Conservation (phyloP, 2,888 invertebrate species). For the Campoplex nolae region DNA sequence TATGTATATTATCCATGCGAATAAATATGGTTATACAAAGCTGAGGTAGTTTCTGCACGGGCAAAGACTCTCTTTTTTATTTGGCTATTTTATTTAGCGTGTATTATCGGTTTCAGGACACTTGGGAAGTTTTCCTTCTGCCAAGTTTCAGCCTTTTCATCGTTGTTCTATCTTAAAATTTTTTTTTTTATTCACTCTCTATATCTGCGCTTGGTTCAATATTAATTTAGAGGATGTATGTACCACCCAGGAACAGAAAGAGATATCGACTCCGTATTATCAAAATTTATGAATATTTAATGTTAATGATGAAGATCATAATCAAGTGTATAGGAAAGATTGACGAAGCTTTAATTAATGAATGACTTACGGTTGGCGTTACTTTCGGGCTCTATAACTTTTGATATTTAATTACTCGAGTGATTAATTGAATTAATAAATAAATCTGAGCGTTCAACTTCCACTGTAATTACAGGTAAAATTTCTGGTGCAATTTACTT, state of each 20-base stretch:
- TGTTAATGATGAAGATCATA: slow-evolving; percentile 28
- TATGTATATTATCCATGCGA: neutral
- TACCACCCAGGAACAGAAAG: slow-evolving; percentile 13
- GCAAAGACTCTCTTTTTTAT: slow-evolving; percentile 6
- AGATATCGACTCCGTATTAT: slow-evolving; percentile 20
- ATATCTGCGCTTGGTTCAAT: slow-evolving; percentile 22
- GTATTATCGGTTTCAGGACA: slow-evolving; percentile 36
- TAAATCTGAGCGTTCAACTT: neutral
- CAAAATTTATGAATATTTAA: slow-evolving; percentile 17
- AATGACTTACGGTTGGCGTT: slow-evolving; percentile 21
- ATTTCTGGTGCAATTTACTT: slow-evolving; percentile 15
- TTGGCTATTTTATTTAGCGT: slow-evolving; percentile 46
- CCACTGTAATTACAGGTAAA: neutral
- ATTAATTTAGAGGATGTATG: slow-evolving; percentile 48
- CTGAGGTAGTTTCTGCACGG: neutral
- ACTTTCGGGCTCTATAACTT: neutral
- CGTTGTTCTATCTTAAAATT: neutral
- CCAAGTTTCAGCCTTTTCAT: slow-evolving; percentile 48
- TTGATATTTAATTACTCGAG: neutral
- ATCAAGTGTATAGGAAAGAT: slow-evolving; percentile 46
- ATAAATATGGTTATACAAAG: slow-evolving; percentile 13
- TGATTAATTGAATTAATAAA: slow-evolving; percentile 10
- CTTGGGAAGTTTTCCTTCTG: slow-evolving; percentile 41
- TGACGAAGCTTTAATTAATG: slow-evolving; percentile 9
- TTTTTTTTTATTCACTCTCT: neutral